Conservation (phyloP, 53 echinoderm and acorn worm genomes). For the Temnopleurus reevesii region DNA sequence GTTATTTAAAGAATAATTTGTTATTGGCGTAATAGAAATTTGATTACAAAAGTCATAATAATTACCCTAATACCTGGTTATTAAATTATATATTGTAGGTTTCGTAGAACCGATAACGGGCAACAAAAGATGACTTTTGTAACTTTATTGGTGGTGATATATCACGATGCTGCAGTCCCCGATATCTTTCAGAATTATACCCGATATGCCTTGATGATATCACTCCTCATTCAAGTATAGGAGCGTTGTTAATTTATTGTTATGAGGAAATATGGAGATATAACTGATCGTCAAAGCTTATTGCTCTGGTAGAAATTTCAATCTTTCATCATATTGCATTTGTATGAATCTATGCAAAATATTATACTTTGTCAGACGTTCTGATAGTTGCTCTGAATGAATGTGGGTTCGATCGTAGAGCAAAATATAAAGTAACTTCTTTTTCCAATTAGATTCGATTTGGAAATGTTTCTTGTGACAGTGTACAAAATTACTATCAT, state of each 20-base stretch:
- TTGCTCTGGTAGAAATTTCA: background rate
- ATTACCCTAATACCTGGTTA: too few species aligned
- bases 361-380: background rate
- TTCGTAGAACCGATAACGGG: too few species aligned
- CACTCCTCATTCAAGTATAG: conserved; percentile 9
- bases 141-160: background rate
- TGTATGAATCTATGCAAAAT: background rate
- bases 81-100: too few species aligned
- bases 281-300: background rate
- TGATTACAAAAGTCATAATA: too few species aligned
- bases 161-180: conserved; percentile 53
- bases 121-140: too few species aligned
- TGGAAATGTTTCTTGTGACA: too few species aligned
- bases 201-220: conserved; percentile 16
- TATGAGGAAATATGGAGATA: background rate
- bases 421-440: too few species aligned
- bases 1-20: too few species aligned
- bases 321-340: background rate
- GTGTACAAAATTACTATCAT: too few species aligned
- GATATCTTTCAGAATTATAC: conserved; percentile 28
- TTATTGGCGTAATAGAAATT: too few species aligned
- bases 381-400: background rate
- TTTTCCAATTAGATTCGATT: too few species aligned
- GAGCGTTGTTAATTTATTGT: conserved; percentile 27
- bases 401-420: background rate